Evolutionary conservation across 1,140 invertebrate genomes (phyloP).

Genomic region (Muscidifurax raptorellus): DNA sequence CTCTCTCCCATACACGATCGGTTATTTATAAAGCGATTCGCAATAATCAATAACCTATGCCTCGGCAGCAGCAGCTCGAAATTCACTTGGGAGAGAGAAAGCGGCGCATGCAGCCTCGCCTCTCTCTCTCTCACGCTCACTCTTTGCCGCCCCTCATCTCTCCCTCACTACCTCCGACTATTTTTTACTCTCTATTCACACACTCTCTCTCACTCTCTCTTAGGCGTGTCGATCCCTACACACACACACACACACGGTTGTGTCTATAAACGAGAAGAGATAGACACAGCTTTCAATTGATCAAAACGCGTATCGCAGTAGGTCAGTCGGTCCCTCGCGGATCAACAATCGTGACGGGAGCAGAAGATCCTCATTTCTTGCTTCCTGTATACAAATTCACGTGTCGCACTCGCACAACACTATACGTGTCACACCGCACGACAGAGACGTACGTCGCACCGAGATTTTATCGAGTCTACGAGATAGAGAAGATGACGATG

Average conservation of each 20-base stretch:
- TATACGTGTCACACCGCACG: not conserved
- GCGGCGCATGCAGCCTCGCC: slow-evolving; percentile 10
- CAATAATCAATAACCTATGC: slow-evolving; percentile 74
- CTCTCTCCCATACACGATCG: slow-evolving; percentile 64
- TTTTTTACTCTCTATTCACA: not conserved
- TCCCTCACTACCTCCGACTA: not conserved
- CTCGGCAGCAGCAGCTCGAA: slow-evolving; percentile 56
- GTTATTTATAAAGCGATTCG: slow-evolving; percentile 75
- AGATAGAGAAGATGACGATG: too few relatives aligned
- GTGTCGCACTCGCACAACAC: not conserved
- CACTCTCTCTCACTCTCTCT: not conserved
- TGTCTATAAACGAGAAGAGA: not conserved
- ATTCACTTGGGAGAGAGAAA: slow-evolving; percentile 52
- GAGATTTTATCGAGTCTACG: not conserved
- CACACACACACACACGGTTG: not conserved
- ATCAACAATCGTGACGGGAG: not conserved
- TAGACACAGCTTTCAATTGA: not conserved
- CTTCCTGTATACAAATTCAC: not conserved
- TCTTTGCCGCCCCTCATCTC: not conserved
- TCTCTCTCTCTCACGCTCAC: not conserved
- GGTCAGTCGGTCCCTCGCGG: not conserved
- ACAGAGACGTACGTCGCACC: not conserved
- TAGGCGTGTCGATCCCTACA: not conserved
- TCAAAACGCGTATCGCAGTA: not conserved
- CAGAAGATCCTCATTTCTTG: too few relatives aligned